Evolutionary conservation across 2,113 vertebrate species (phyloP).

Genomic region (Mesocricetus auratus): DNA sequence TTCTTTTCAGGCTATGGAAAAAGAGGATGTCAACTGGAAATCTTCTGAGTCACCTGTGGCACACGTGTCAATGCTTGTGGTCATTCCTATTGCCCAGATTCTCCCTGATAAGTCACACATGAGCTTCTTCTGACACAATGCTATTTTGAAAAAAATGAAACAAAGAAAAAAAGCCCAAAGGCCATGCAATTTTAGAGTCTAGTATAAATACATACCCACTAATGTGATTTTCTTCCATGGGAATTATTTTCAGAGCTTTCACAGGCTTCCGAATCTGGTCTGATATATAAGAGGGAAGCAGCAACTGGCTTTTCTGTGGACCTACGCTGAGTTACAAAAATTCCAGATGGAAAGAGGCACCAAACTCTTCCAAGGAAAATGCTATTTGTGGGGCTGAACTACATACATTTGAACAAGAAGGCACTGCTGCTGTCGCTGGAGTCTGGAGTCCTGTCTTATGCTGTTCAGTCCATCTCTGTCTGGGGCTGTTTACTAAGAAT

Average conservation of each 20-base stretch:
- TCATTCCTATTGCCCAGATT: neutral
- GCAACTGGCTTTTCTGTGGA: constrained; percentile 3
- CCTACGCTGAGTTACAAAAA: constrained; percentile 27
- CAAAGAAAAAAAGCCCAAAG: neutral
- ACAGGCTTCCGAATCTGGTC: constrained; percentile 26
- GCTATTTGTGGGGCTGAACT: neutral
- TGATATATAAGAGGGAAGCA: neutral
- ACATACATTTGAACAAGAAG: constrained; percentile 21
- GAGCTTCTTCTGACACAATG: constrained; percentile 9
- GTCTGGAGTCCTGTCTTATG: neutral
- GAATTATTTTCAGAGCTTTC: constrained; percentile 9
- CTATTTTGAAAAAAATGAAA: neutral
- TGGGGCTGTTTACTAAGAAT: constrained; percentile 55
- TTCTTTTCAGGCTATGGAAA: neutral
- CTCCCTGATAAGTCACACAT: neutral
- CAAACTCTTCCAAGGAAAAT: constrained; percentile 29
- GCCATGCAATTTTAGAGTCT: neutral
- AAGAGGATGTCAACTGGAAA: neutral
- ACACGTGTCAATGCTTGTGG: neutral
- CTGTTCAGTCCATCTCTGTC: neutral
- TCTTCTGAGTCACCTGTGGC: neutral
- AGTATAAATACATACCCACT: neutral
- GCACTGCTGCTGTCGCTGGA: neutral
- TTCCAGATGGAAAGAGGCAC: constrained; percentile 44
- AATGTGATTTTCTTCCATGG: neutral